phyloP scores from a whole-genome alignment of 2,888 invertebrate species.

The Sarcophaga subvicina region DNA sequence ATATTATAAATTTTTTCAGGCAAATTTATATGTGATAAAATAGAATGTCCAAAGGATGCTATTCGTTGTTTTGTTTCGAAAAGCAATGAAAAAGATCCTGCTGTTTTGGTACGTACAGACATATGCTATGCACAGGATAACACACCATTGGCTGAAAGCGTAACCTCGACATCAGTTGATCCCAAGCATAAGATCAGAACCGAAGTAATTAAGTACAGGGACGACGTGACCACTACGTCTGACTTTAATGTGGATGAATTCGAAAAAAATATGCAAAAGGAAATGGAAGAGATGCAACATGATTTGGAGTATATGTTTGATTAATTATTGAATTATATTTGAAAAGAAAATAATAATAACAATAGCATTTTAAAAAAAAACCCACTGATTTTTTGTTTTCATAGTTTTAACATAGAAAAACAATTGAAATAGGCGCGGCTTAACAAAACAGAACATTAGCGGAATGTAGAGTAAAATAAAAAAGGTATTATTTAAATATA shows the following conservation, averaged over 20 bases:
- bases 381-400: too few species aligned
- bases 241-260: slow-evolving; percentile 32
- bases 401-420: too few species aligned
- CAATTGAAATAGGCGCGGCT: too few species aligned
- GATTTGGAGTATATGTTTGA: too few species aligned
- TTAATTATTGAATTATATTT: too few species aligned
- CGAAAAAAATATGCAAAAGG: background rate
- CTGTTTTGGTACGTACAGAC: slow-evolving; percentile 42
- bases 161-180: background rate
- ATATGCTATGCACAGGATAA: slow-evolving; percentile 42
- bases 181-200: slow-evolving; percentile 7
- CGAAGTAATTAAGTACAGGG: background rate
- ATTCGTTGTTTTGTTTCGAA: slow-evolving; percentile 49
- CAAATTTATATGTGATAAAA: slow-evolving; percentile 58
- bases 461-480: too few species aligned
- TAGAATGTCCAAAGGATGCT: slow-evolving; percentile 54
- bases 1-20: slow-evolving; percentile 40
- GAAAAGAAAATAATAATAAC: too few species aligned
- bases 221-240: background rate
- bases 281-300: background rate
- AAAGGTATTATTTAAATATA: too few species aligned
- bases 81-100: slow-evolving; percentile 22
- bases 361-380: too few species aligned
- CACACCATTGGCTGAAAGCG: background rate
- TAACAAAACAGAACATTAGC: too few species aligned